Base-by-base conservation (phyloP, 2,888 invertebrate genomes). In the Acanthosepion pharaonis region DNA sequence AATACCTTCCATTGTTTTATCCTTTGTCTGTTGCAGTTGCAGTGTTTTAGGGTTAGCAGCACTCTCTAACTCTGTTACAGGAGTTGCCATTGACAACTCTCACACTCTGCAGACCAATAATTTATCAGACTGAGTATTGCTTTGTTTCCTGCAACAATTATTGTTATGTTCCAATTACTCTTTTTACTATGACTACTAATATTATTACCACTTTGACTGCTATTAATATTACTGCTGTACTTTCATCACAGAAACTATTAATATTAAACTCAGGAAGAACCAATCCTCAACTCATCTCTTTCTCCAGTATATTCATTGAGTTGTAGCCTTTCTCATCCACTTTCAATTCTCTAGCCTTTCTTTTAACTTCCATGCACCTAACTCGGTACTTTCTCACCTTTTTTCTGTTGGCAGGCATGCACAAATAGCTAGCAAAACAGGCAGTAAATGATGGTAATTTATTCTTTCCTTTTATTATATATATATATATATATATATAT, bases 261-360 rank as follows among this genome's bases (percentile, higher is more conserved):
- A 78, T n/a, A 78, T 78, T 42, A 33, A 78, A 78, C 78, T 78
- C 78, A 78, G 78, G 78, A 78, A 78, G 78, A 78, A 78, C 78
- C 78, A 78, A 78, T 78, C 33, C 78, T 78, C 78, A 78, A 78
- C 33, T 78, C 78, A 78, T 78, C 23, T 78, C 33, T 23, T 59
- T 78, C 33, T 33, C n/a, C n/a, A 78, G 78, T 78, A 78, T 15
- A 78, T 78, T n/a, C 78, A 78, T 78, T 78, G 78, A 78, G 78
- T 78, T 78, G 78, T 78, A 78, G 78, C 78, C 78, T 78, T 78
- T 78, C n/a, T 78, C 33, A 78, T 78, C n/a, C 18, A 33, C n/a
- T 11, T 33, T 42, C 78, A 78, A 11, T 28, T 78, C n/a, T 78
- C 78, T 33, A 78, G 23, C n/a, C 78, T 33, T n/a, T 78, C 78